Evolutionary conservation across 2,888 invertebrate species (phyloP).

Genomic region (Aplocera efformata): DNA sequence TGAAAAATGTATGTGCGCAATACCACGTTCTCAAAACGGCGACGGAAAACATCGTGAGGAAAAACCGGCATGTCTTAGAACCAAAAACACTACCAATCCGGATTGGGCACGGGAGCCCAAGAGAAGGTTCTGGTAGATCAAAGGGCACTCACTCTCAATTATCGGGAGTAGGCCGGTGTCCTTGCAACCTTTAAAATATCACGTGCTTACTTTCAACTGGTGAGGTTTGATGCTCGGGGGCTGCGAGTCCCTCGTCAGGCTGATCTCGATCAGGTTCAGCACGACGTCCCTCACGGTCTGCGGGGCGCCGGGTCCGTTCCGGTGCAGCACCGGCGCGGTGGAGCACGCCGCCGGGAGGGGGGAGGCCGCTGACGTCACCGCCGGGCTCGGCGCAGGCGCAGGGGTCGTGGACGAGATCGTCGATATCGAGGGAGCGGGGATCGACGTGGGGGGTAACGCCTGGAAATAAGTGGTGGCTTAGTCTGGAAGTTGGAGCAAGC

Average conservation of each 20-base stretch:
- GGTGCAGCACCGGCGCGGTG: constrained; percentile 40
- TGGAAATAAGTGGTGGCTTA: no score
- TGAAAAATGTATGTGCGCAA: no score
- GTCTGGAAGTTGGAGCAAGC: no score
- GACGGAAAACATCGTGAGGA: no score
- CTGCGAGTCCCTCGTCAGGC: constrained; percentile 84
- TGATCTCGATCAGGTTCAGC: constrained; percentile 90
- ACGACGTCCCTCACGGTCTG: constrained; percentile 91
- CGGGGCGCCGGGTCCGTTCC: constrained; percentile 64
- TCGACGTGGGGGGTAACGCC: constrained; percentile 6
- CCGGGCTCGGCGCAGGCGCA: constrained; percentile 5
- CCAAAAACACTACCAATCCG: no score
- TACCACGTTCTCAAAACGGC: no score
- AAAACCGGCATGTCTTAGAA: no score
- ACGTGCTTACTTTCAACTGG: constrained; percentile 47
- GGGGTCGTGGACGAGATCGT: constrained; percentile 54
- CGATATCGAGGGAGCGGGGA: constrained; percentile 36
- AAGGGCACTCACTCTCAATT: no score
- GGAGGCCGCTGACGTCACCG: constrained; percentile 13
- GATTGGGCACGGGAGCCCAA: no score
- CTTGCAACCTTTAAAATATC: no score
- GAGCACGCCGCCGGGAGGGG: constrained; percentile 26
- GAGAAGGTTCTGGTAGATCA: no score
- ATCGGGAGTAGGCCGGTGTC: no score
- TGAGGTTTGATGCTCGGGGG: constrained; percentile 52